phyloP scores from a whole-genome alignment of 2,888 invertebrate species.

The Pseudococcus viburni region DNA sequence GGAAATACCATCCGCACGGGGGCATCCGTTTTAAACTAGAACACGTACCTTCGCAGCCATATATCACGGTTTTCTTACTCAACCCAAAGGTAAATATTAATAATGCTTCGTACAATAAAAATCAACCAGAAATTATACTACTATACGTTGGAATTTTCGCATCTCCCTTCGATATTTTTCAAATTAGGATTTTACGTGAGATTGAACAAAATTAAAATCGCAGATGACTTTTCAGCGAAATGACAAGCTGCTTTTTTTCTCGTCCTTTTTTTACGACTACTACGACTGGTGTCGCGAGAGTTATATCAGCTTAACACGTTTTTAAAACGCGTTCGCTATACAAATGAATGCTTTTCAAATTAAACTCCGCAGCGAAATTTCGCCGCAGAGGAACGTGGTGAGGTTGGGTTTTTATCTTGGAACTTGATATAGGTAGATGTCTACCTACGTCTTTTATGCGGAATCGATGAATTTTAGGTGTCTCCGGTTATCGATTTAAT shows the following conservation, averaged over 20 bases:
- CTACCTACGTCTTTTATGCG: background rate
- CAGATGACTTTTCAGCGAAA: background rate
- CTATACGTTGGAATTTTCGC: background rate
- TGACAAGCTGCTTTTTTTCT: slow-evolving; percentile 6
- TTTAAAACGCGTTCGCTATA: background rate
- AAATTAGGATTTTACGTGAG: slow-evolving; percentile 27
- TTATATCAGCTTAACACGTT: slow-evolving; percentile 2
- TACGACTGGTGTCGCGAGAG: background rate
- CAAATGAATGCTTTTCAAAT: slow-evolving; percentile 14
- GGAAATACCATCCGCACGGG: slow-evolving; percentile 47
- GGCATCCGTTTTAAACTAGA: slow-evolving; percentile 39
- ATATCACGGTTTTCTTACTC: slow-evolving; percentile 52
- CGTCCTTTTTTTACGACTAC: background rate
- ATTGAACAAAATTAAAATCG: slow-evolving; percentile 33
- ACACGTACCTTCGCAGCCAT: slow-evolving; percentile 12
- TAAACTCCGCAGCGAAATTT: background rate
- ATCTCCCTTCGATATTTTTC: slow-evolving; percentile 1
- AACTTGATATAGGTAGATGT: background rate
- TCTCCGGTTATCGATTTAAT: background rate
- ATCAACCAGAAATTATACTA: background rate
- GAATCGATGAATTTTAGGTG: background rate
- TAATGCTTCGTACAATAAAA: slow-evolving; percentile 43
- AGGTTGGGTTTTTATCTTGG: background rate
- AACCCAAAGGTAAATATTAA: slow-evolving; percentile 37
- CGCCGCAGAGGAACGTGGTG: background rate